Percentiles rank a stretch among this genome's conserved stretches.
Conservation (phyloP, 2,113 vertebrate species). For the Ptyas mucosa region DNA sequence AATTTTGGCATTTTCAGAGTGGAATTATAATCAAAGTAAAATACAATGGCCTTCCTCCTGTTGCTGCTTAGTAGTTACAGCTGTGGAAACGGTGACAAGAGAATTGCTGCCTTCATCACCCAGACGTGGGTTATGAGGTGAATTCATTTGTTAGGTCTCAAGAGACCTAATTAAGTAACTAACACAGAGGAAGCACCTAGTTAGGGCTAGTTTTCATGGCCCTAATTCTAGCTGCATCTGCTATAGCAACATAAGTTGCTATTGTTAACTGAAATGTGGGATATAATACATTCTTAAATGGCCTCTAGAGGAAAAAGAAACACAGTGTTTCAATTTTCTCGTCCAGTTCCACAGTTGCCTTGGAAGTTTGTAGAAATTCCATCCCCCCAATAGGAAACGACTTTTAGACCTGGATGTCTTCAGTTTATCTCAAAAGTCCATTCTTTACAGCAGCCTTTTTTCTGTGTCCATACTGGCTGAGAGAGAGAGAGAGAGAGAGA, state of each 20-base stretch:
- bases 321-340: not conserved
- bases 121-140: not conserved
- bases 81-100: not conserved
- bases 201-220: not conserved
- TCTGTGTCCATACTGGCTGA: no score
- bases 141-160: not conserved
- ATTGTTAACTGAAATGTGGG: not conserved
- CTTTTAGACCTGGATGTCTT: not conserved
- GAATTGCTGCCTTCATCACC: not conserved
- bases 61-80: not conserved
- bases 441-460: not conserved
- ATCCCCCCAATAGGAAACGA: not conserved
- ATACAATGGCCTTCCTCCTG: not conserved
- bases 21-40: not conserved
- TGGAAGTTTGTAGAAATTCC: not conserved
- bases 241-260: not conserved
- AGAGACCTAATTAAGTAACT: not conserved
- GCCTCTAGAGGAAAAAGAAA: not conserved
- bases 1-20: rapidly evolving
- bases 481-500: no score
- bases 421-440: not conserved
- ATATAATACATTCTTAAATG: not conserved
- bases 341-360: not conserved
- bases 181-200: not conserved
- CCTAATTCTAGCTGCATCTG: not conserved